Percentiles rank a stretch among this genome's conserved stretches.
phyloP scores from a whole-genome alignment of 1,140 invertebrate genomes.

The Drosophila hydei region DNA sequence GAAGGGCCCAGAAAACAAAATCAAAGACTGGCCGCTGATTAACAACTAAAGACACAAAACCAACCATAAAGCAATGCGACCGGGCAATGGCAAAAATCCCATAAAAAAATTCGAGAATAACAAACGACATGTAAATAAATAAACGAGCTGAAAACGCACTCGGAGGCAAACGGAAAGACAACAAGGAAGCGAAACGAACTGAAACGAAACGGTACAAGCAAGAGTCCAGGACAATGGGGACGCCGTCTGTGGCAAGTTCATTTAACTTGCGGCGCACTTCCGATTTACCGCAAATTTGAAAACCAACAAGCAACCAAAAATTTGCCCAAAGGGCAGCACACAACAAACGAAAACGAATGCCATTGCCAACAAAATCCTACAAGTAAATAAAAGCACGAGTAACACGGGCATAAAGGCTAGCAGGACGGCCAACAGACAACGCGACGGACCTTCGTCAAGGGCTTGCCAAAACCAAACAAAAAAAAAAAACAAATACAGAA shows the following conservation, averaged over 20 bases:
- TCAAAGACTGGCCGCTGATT: constrained; percentile 69
- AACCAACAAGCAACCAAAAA: constrained; percentile 79
- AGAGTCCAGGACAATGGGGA: constrained; percentile 48
- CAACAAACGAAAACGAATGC: constrained; percentile 44
- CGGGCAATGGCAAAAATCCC: no score
- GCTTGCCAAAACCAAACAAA: constrained; percentile 5
- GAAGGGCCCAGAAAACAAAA: constrained; percentile 51
- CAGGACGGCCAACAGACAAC: constrained; percentile 21
- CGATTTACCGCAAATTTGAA: constrained; percentile 81
- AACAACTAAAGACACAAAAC: constrained; percentile 68
- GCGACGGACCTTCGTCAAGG: constrained; percentile 22
- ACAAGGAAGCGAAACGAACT: constrained; percentile 64
- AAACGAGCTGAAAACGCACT: constrained; percentile 41
- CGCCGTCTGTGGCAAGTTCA: constrained; percentile 63
- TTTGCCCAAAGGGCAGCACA: constrained; percentile 67
- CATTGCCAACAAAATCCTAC: constrained; percentile 51
- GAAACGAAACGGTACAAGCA: constrained; percentile 13
- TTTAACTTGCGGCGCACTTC: constrained; percentile 80
- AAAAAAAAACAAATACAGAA: constrained; percentile 16
- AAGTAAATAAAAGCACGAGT: constrained; percentile 65
- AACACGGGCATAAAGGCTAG: constrained; percentile 49
- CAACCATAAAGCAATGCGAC: constrained; percentile 26
- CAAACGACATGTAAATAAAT: constrained; percentile 75
- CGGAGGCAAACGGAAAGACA: constrained; percentile 69
- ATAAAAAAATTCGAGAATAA: no score